A percentile compares a stretch with the other conserved stretches of the same genome.
Conservation (phyloP, 2,797 vertebrate genomes). For the Emys orbicularis region DNA sequence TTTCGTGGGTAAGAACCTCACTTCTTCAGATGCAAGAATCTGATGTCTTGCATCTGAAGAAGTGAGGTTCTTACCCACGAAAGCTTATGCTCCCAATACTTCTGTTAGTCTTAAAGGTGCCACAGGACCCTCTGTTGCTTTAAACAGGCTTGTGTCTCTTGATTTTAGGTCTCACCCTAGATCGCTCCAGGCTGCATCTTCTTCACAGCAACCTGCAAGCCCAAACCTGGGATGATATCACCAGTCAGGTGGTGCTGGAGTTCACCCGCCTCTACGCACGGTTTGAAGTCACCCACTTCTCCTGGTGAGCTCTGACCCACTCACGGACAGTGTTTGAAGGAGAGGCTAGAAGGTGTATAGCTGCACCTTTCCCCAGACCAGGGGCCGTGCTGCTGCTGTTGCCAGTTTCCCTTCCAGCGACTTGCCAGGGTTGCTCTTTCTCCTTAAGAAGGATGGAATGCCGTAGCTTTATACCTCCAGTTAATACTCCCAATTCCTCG, state of each 20-base stretch:
- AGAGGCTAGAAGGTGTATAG: neutral
- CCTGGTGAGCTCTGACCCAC: constrained; percentile 87
- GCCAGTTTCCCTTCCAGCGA: neutral
- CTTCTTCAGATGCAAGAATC: no score
- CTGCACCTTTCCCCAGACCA: neutral
- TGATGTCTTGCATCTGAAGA: no score
- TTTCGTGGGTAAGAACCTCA: no score
- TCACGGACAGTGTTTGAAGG: neutral
- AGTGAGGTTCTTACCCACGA: no score
- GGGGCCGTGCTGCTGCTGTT: neutral
- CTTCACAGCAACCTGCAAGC: constrained; percentile 88
- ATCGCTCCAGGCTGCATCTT: constrained; percentile 88
- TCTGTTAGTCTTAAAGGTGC: no score
- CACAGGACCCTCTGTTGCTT: no score
- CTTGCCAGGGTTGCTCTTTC: neutral
- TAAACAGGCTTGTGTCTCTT: neutral
- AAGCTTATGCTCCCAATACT: no score
- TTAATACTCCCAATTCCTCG: neutral
- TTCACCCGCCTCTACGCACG: constrained; percentile 92
- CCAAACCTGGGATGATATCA: constrained; percentile 94
- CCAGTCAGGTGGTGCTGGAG: constrained; percentile 88
- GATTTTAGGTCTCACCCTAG: constrained; percentile 87
- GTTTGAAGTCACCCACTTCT: constrained; percentile 95
- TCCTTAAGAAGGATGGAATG: neutral
- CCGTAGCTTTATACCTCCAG: neutral